Evolutionary conservation across 37 sponge, comb jelly and placozoan species (phyloP).

Genomic region (Chondrilla cf. caribensis): DNA sequence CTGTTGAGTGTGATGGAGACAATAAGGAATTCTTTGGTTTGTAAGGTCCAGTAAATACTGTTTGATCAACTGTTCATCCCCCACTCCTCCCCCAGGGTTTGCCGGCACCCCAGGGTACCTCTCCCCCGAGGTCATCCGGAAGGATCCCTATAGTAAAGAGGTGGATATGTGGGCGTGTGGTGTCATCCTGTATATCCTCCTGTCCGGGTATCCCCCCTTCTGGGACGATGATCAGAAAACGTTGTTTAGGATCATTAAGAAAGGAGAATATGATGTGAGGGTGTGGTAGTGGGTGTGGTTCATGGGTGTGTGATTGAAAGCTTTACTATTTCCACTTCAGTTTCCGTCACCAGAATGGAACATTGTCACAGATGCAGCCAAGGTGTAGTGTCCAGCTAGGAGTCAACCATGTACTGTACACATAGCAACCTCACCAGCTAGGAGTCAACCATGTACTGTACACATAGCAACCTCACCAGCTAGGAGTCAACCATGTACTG

Average conservation of each 20-base stretch:
- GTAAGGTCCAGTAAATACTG: background rate
- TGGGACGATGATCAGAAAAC: conserved; percentile 90
- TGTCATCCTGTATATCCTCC: conserved; percentile 90
- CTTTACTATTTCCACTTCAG: conserved; percentile 37
- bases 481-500: too few relatives aligned
- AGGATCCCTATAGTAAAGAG: conserved; percentile 80
- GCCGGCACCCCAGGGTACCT: conserved; percentile 98
- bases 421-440: too few relatives aligned
- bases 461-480: too few relatives aligned
- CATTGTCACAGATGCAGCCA: conserved; percentile 81
- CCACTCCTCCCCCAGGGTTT: conserved; percentile 61
- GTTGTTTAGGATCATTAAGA: conserved; percentile 83
- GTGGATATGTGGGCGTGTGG: conserved; percentile 94
- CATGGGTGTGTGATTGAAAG: background rate
- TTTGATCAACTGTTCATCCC: background rate
- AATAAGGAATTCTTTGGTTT: conserved; percentile 63
- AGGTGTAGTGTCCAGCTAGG: conserved; percentile 21
- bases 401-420: too few relatives aligned
- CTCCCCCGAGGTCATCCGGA: conserved; percentile 86
- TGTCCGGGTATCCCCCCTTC: conserved; percentile 96
- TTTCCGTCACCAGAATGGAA: conserved; percentile 98
- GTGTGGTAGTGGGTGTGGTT: background rate
- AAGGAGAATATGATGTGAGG: conserved; percentile 70
- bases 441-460: too few relatives aligned
- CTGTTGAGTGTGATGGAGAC: conserved; percentile 52